Conservation (phyloP, 2,888 invertebrate genomes). For the Leucoptera coffeella region DNA sequence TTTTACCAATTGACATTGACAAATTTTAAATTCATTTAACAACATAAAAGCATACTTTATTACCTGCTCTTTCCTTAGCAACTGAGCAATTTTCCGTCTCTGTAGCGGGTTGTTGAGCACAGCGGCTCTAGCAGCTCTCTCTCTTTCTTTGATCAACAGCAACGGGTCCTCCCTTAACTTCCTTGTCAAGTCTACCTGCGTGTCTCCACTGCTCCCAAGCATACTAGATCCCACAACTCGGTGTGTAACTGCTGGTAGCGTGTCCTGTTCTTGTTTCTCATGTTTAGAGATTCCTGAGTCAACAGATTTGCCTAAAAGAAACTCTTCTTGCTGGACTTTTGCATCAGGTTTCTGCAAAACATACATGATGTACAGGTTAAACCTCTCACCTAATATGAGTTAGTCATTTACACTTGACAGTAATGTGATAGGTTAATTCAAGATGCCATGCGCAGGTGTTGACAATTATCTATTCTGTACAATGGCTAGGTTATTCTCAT, state of each 20-base stretch:
- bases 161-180: conserved; percentile 93
- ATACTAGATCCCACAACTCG: conserved; percentile 39
- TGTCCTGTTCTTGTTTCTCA: conserved; percentile 63
- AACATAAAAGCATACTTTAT: no score
- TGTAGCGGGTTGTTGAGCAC: conserved; percentile 89
- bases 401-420: no score
- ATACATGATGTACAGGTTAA: no score
- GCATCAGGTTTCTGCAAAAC: conserved; percentile 50
- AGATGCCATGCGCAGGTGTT: no score
- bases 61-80: conserved; percentile 60
- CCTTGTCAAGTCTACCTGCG: conserved; percentile 78
- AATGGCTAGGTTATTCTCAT: no score
- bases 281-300: conserved; percentile 69
- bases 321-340: conserved; percentile 76
- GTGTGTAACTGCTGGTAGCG: conserved; percentile 59
- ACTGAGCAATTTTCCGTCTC: conserved; percentile 76
- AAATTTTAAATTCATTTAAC: no score
- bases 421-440: no score
- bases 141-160: conserved; percentile 80
- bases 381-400: no score
- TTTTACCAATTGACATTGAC: no score
- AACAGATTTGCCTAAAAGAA: conserved; percentile 74
- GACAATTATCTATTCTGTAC: no score
- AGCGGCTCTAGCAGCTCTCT: conserved; percentile 79
- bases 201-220: conserved; percentile 39